Evolutionary conservation across 2,888 invertebrate genomes (phyloP).

Genomic region (Apoda limacodes): DNA sequence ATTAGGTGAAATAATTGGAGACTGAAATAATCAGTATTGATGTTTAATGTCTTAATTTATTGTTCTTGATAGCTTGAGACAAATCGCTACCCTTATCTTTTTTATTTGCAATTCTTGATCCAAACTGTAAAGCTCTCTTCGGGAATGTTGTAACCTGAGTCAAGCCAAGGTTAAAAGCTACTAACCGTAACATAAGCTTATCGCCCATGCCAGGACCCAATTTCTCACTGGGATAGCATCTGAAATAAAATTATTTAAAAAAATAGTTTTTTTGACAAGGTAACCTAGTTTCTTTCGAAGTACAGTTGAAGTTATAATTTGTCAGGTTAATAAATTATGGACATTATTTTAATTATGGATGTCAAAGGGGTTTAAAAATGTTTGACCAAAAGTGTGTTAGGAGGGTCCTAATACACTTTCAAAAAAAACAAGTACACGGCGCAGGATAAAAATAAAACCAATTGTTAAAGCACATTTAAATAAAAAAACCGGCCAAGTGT

Average conservation of each 20-base stretch:
- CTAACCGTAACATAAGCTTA: conserved; percentile 85
- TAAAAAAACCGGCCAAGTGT: too few species aligned
- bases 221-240: conserved; percentile 68
- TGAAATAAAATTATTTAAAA: conserved; percentile 28
- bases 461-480: too few species aligned
- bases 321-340: too few species aligned
- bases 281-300: too few species aligned
- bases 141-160: conserved; percentile 75
- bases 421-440: too few species aligned
- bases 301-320: too few species aligned
- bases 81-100: conserved; percentile 88
- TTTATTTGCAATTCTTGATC: conserved; percentile 92
- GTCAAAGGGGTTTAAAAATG: background rate
- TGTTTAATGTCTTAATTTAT: background rate
- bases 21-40: conserved; percentile 1
- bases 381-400: too few species aligned
- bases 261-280: too few species aligned
- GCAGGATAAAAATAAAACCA: too few species aligned
- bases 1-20: too few species aligned
- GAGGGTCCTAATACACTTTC: too few species aligned
- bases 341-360: conserved; percentile 2
- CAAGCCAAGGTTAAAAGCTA: conserved; percentile 77
- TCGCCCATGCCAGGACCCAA: conserved; percentile 89
- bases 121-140: conserved; percentile 97
- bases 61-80: conserved; percentile 46